Evolutionary conservation across 2,113 vertebrate genomes (phyloP), one percentile per base, ranked within the genome.

Genomic region (Mohoua ochrocephala): DNA sequence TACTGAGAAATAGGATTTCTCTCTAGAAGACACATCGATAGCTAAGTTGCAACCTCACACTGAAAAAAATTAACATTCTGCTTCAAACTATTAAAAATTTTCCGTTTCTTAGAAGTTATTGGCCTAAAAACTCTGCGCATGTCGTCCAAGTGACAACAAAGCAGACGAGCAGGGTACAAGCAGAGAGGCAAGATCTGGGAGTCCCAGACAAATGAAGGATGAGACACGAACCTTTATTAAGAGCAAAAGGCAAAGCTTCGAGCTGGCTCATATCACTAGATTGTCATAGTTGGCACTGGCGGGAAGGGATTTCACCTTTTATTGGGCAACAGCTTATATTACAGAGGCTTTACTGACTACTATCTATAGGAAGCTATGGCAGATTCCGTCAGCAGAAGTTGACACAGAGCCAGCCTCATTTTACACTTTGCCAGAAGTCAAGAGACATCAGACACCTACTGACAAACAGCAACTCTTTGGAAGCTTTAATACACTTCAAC

Each of bases 301-400:
- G 76, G 42, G 69, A 82, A 91, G 31, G 27, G 61, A 75, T 89
- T 91, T 82, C 68, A 79, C 26, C 45, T 89, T 93, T 93, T 84
- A 89, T 50, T 75, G 89, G 80, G 53, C 59, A 63, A 22, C 4
- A 10, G 57, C 47, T 95, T 89, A 53, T 77, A 61, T 96, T 93
- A 80, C 87, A 84, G 61, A 69, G 82, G 78, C 69, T 93, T 95
- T 81, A 92, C 77, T 61, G 67, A 57, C 84, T 87, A 6, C 89
- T 93, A 92, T 93, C 73, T 93, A 84, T 95, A 94, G 90, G 60
- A 44, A 95, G 70, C 63, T 95, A 73, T 50, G 83, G 37, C 47
- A 95, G 44, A 78, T 54, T 75, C 93, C 73, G 12, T 35, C 87
- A 95, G 92, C 59, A 89, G 81, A 65, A 84, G 74, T 0, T 96